Conservation (phyloP, 2,113 vertebrate species). For the Polyodon spathula region DNA sequence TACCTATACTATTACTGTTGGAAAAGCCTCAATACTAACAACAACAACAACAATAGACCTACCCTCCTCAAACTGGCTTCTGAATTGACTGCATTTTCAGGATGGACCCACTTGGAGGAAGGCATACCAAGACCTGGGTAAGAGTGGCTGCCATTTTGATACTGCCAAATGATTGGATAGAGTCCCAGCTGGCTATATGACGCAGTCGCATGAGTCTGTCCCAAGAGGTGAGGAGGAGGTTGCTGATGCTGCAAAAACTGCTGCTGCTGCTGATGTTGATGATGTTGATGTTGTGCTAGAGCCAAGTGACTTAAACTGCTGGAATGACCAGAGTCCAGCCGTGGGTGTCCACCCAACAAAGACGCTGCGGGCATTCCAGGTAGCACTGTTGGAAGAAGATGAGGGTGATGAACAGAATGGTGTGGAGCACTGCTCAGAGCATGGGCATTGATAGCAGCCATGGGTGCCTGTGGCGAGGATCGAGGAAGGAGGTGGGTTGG, state of each 20-base stretch:
- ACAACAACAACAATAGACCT: conserved; percentile 35
- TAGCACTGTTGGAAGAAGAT: conserved; percentile 75
- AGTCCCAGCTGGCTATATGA: conserved; percentile 83
- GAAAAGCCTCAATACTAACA: too few relatives aligned
- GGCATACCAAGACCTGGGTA: conserved; percentile 81
- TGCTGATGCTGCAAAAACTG: conserved; percentile 70
- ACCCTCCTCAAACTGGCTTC: conserved; percentile 84
- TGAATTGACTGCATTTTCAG: conserved; percentile 75
- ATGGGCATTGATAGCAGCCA: conserved; percentile 64
- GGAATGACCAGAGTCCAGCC: conserved; percentile 78
- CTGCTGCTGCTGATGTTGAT: conserved; percentile 71
- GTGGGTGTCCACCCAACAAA: conserved; percentile 75
- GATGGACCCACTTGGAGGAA: conserved; percentile 86
- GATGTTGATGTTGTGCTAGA: conserved; percentile 77
- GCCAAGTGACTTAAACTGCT: conserved; percentile 79
- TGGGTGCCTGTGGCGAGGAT: conserved; percentile 54
- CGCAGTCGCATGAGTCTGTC: conserved; percentile 79
- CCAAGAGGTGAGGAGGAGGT: conserved; percentile 67
- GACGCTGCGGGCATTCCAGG: conserved; percentile 75
- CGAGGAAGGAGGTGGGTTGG: conserved; percentile 74
- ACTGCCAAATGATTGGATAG: conserved; percentile 98
- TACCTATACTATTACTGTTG: too few relatives aligned
- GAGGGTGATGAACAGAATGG: conserved; percentile 81
- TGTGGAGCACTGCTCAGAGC: conserved; percentile 54
- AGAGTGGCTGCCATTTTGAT: conserved; percentile 84